Percentiles rank a stretch among this genome's conserved stretches.
These are phyloP conservation scores for Anneissia japonica DNA, from an alignment of 35 echinoderm and acorn worm species.

Conservation along the genomic window DNA sequence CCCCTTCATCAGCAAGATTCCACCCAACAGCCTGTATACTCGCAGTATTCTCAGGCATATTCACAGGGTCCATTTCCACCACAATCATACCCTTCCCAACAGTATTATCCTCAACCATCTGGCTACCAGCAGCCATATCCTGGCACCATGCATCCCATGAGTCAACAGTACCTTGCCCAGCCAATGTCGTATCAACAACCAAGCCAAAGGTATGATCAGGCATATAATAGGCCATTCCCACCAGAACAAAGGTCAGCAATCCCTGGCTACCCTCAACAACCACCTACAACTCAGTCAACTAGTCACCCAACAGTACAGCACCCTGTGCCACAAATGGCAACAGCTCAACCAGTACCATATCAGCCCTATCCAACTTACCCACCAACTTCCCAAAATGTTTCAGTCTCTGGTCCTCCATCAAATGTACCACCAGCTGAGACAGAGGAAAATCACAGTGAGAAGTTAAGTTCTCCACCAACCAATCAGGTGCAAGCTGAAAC, in stretches of 20 bases:
- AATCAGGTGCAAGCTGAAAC: neutral
- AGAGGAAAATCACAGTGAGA: neutral
- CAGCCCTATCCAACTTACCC: neutral
- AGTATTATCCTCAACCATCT: constrained; percentile 42
- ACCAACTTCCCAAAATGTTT: neutral
- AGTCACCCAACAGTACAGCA: constrained; percentile 18
- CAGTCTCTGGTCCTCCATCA: neutral
- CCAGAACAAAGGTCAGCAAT: neutral
- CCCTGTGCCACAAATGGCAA: constrained; percentile 34
- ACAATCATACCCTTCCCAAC: constrained; percentile 46
- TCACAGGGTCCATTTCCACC: constrained; percentile 36
- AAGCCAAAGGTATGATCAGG: neutral
- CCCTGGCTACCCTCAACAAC: constrained; percentile 2
- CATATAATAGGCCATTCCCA: neutral
- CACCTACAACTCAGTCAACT: constrained; percentile 22
- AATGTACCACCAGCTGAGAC: neutral
- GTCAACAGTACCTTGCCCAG: constrained; percentile 42
- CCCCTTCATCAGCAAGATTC: constrained; percentile 61
- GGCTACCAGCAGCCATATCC: constrained; percentile 42
- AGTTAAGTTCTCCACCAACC: neutral
- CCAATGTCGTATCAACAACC: constrained; percentile 61
- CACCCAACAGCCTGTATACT: constrained; percentile 47
- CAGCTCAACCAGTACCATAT: neutral
- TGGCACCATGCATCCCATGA: constrained; percentile 24
- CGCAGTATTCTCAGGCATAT: constrained; percentile 57